A percentile compares a stretch with the other conserved stretches of the same genome.
Evolutionary conservation across 2,888 invertebrate species (phyloP).

Genomic region (Subacronicta megacephala): DNA sequence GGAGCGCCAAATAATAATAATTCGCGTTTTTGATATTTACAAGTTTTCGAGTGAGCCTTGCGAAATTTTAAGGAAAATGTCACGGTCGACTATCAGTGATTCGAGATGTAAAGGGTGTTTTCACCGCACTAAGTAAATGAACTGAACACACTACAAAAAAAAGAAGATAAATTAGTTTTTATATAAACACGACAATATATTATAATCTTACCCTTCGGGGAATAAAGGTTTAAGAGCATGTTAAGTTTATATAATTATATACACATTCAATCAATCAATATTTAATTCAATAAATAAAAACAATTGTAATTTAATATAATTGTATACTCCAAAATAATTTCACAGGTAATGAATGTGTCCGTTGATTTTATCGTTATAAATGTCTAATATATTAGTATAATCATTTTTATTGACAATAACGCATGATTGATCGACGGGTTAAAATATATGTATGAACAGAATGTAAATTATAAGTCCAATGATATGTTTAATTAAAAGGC

Average conservation of each 20-base stretch:
- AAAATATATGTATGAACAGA: slow-evolving; percentile 55
- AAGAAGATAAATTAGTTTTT: too few relatives aligned
- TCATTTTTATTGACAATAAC: slow-evolving; percentile 55
- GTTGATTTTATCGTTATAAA: slow-evolving; percentile 46
- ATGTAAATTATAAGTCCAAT: slow-evolving; percentile 54
- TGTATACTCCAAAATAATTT: too few relatives aligned
- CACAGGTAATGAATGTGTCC: slow-evolving; percentile 34
- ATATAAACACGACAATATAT: too few relatives aligned
- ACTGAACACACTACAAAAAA: not conserved
- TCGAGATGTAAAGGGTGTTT: slow-evolving; percentile 73
- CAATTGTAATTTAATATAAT: too few relatives aligned
- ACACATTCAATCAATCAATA: too few relatives aligned
- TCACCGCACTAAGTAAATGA: slow-evolving; percentile 9
- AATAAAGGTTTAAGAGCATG: too few relatives aligned
- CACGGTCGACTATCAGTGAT: slow-evolving; percentile 78
- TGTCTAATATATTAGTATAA: slow-evolving; percentile 44
- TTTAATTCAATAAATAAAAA: too few relatives aligned
- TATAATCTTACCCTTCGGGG: too few relatives aligned
- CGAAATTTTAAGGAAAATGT: slow-evolving; percentile 77
- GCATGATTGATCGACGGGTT: slow-evolving; percentile 56
- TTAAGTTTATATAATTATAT: too few relatives aligned
- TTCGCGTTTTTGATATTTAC: slow-evolving; percentile 73
- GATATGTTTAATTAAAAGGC: slow-evolving; percentile 55
- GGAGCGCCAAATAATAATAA: slow-evolving; percentile 70
- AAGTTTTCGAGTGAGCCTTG: slow-evolving; percentile 71